Conservation (phyloP, 2,113 vertebrate species). For the Pundamilia nyererei region DNA sequence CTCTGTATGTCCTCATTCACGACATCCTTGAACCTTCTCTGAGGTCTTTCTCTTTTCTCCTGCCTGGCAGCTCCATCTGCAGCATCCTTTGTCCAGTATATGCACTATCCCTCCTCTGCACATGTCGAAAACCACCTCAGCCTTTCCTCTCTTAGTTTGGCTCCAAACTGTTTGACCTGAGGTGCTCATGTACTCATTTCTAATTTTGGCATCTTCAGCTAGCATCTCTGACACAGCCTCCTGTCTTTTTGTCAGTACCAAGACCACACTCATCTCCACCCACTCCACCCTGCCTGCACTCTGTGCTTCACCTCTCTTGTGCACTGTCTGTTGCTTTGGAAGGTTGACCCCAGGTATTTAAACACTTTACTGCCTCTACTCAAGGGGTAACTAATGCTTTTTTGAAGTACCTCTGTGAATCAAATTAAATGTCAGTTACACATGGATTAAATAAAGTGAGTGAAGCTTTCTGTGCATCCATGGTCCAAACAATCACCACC, state of each 20-base stretch:
- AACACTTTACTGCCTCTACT: neutral
- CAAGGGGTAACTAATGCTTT: neutral
- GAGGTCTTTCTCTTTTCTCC: neutral
- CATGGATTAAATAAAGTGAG: neutral
- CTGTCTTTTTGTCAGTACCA: neutral
- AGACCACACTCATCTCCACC: neutral
- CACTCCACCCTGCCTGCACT: neutral
- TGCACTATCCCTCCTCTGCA: neutral
- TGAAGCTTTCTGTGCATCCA: neutral
- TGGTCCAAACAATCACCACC: neutral
- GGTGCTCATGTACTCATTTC: neutral
- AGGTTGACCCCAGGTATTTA: neutral
- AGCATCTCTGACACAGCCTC: neutral
- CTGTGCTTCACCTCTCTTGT: neutral
- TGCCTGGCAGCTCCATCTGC: neutral
- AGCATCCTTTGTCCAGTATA: neutral
- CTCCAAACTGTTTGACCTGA: neutral
- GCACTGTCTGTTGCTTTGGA: neutral
- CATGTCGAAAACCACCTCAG: neutral
- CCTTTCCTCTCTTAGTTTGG: neutral
- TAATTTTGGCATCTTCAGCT: neutral
- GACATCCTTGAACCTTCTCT: neutral
- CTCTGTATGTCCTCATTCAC: neutral
- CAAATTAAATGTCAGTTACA: neutral
- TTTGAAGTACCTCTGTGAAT: neutral